Conservation (phyloP, 2,113 vertebrate species). For the Tychaedon coryphoeus region DNA sequence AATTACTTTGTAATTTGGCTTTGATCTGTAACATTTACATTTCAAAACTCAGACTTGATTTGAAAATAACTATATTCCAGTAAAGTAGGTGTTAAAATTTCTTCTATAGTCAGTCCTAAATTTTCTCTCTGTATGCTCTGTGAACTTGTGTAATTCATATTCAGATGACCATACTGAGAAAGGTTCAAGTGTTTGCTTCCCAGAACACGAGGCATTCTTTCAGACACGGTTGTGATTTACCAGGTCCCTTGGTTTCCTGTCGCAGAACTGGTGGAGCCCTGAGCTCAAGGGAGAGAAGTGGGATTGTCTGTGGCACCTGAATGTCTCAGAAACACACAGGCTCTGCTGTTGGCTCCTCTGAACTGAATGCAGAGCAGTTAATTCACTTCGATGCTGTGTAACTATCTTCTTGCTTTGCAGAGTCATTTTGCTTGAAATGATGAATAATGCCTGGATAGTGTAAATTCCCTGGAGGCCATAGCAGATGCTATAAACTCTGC, state of each 20-base stretch:
- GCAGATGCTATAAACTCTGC: not conserved
- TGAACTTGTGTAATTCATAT: not conserved
- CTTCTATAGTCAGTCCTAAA: not conserved
- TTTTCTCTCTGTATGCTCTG: not conserved
- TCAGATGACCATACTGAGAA: not conserved
- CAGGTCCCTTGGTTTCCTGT: not conserved
- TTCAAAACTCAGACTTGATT: constrained; percentile 14
- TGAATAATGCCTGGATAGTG: not conserved
- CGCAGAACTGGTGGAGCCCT: not conserved
- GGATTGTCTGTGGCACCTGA: not conserved
- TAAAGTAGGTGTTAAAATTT: not conserved
- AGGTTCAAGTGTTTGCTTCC: not conserved
- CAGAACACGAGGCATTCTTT: not conserved
- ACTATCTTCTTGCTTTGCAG: not conserved
- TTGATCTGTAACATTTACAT: not conserved
- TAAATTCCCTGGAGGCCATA: not conserved
- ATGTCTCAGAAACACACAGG: not conserved
- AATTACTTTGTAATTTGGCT: not conserved
- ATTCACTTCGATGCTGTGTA: not conserved
- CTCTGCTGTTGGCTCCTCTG: not conserved
- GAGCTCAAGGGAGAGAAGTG: accelerated
- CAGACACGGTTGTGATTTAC: not conserved
- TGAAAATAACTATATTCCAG: constrained; percentile 27
- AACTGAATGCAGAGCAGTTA: not conserved
- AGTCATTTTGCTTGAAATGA: not conserved